A percentile compares a stretch with the other conserved stretches of the same genome.
Conservation (phyloP, 2,113 vertebrate genomes). For the Oryzias javanicus region DNA sequence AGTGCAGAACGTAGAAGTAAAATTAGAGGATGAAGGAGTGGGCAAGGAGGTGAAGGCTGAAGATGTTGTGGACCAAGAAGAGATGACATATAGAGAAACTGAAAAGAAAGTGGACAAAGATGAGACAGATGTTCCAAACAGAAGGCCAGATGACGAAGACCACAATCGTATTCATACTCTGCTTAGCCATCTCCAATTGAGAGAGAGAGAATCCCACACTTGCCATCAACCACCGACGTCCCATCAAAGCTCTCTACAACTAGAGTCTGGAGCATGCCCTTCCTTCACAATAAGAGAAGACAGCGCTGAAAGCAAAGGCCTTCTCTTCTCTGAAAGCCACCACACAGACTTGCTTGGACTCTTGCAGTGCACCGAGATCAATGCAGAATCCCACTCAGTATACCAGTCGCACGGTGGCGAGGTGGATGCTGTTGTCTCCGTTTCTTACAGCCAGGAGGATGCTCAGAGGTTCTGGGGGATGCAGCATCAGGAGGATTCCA, state of each 20-base stretch:
- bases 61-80: background rate
- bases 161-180: conserved; percentile 78
- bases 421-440: conserved; percentile 70
- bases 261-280: conserved; percentile 47
- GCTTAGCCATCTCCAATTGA: conserved; percentile 76
- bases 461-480: conserved; percentile 62
- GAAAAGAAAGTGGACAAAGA: conserved; percentile 32
- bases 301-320: conserved; percentile 69
- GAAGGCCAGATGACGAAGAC: conserved; percentile 58
- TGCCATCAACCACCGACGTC: background rate
- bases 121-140: background rate
- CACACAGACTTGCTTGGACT: conserved; percentile 81
- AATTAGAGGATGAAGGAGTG: conserved; percentile 6
- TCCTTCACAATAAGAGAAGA: conserved; percentile 12
- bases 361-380: conserved; percentile 70
- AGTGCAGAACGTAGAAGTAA: background rate
- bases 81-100: background rate
- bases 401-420: conserved; percentile 32
- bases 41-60: background rate
- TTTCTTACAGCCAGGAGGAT: conserved; percentile 62
- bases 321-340: conserved; percentile 82
- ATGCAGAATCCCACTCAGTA: background rate
- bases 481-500: conserved; percentile 33
- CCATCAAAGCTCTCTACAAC: conserved; percentile 36
- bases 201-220: conserved; percentile 35